Conservation (phyloP, 30 jellyfish, hydroid and myxozoan species). For the Phacellophora camtschatica region DNA sequence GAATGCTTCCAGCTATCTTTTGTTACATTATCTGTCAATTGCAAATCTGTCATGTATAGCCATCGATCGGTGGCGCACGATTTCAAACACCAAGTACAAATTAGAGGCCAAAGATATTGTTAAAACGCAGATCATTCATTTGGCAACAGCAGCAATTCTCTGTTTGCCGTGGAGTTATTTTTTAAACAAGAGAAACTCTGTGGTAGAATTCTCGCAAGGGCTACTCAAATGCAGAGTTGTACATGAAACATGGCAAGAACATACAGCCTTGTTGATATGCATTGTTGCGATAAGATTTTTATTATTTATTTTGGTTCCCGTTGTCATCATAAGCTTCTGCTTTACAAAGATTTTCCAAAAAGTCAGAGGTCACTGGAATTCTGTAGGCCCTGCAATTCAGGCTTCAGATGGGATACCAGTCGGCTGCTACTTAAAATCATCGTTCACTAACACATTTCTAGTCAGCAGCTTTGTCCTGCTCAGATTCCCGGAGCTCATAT, state of each 20-base stretch:
- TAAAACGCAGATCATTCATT: constrained; percentile 1
- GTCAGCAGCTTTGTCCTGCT: constrained; percentile 24
- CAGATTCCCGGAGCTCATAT: constrained; percentile 48
- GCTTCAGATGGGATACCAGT: constrained; percentile 42
- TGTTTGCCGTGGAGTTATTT: constrained; percentile 33
- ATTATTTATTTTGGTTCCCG: constrained; percentile 10
- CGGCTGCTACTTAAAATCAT: constrained; percentile 58
- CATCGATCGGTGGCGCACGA: constrained; percentile 33
- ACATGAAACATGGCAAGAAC: background rate
- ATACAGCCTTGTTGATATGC: background rate
- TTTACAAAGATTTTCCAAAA: constrained; percentile 8
- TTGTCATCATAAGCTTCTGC: constrained; percentile 9
- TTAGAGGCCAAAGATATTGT: constrained; percentile 27
- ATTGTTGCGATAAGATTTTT: background rate
- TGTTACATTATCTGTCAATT: constrained; percentile 27
- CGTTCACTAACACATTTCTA: constrained; percentile 40
- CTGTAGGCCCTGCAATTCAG: constrained; percentile 33
- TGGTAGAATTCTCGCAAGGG: constrained; percentile 35
- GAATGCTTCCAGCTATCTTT: constrained; percentile 16
- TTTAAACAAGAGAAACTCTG: background rate
- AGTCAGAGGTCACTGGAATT: constrained; percentile 20
- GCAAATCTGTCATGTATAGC: constrained; percentile 43
- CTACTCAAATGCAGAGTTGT: constrained; percentile 36
- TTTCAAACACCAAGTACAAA: constrained; percentile 18
- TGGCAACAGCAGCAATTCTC: background rate